Base-by-base conservation (phyloP, 2,797 vertebrate genomes). In the Pterois miles region DNA sequence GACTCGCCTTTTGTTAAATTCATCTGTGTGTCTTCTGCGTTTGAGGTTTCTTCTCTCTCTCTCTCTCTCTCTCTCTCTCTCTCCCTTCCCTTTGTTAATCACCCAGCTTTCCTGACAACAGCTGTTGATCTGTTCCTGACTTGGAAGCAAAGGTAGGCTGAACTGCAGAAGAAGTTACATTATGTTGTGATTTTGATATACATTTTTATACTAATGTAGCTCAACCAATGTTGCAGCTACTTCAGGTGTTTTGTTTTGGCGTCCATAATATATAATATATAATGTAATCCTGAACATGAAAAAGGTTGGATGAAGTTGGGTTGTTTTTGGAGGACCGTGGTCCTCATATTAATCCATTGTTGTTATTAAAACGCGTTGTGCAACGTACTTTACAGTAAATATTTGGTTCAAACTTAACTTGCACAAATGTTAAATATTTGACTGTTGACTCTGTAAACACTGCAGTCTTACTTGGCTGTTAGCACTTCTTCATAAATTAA, bases 131-230 rank as follows among this genome's bases (percentile, higher is more conserved):
- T 25, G 60, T n/a, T 16, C 13, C 20, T 56, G 1, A 27, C 8
- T 10, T 8, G 3, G 1, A 4, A 20, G 23, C n/a, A 6, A 34
- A 65, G 70, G 86, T 86, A 48, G 6, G 56, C 3, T 1, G 2
- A 22, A 5, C 23, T 50, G 34, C 8, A 0, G 40, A 16, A 22
- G 6, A 36, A 27, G n/a, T 1, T 2, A 13, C n/a, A 29, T 36
- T 50, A 18, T 43, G 16, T 1, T 10, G 23, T 27, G 0, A 27
- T 56, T 56, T 29, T 56, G 1, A 27, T 27, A 2, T 18, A 22
- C 14, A 5, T 11, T 0, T 7, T 12, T 46, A 1, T 0, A 10
- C 33, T 22, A 13, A 14, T n/a, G 54, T 29, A 1, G 10, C 3
- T 2, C 14, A 22, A 50, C 2, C 33, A 8, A 29, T 3, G 27